phyloP scores from a whole-genome alignment of 2,888 invertebrate species.

The Cryptosula pallasiana region DNA sequence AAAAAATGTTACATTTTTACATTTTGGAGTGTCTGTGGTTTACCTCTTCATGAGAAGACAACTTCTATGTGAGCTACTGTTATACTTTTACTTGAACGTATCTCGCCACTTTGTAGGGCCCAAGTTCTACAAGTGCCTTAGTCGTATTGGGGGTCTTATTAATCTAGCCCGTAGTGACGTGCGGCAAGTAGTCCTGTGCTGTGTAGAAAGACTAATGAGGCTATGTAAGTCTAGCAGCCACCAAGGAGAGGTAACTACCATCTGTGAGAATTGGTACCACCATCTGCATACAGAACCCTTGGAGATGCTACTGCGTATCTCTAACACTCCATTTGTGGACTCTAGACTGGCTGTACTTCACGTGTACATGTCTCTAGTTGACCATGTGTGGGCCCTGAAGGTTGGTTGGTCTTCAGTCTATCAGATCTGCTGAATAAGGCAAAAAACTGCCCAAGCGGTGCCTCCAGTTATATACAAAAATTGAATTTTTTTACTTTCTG shows the following conservation, averaged over 20 bases:
- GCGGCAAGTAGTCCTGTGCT: background rate
- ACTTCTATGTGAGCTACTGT: no score
- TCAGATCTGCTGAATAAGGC: no score
- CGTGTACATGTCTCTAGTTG: background rate
- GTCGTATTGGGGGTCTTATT: background rate
- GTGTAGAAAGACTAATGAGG: background rate
- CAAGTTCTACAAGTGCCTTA: background rate
- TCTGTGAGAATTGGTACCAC: slow-evolving; percentile 9
- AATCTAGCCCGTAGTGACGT: background rate
- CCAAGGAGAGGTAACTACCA: background rate
- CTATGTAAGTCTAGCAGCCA: no score
- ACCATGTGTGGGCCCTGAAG: slow-evolving; percentile 1
- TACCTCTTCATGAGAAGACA: no score
- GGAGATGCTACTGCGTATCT: background rate
- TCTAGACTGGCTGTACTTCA: background rate
- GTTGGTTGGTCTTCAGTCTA: no score
- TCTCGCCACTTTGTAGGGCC: background rate
- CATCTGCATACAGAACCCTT: background rate
- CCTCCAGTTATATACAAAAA: no score
- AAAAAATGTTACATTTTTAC: no score
- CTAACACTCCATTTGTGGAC: background rate
- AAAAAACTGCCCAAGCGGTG: no score
- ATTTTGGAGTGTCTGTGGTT: no score
- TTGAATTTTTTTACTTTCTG: no score
- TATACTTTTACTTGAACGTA: no score